Evolutionary conservation across 2,113 vertebrate species (phyloP), one percentile per base, ranked within the genome.

Genomic region (Junco hyemalis): DNA sequence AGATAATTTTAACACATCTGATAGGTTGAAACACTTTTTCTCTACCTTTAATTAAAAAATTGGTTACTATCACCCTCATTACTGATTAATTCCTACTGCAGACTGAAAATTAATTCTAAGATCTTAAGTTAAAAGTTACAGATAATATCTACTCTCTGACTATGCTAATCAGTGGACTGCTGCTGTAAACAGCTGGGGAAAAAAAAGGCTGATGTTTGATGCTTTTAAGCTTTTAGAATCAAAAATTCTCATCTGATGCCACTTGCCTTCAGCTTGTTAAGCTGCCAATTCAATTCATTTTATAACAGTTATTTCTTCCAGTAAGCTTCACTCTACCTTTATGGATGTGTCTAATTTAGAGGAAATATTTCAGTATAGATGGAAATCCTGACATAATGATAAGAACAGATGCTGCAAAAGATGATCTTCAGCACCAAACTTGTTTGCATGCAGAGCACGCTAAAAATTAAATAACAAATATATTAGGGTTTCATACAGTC

Each of bases 241-340:
- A 83, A 59, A 84, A 86, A 78, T 70, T 81, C 48, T 81, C 40
- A 89, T 77, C 50, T 53, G 57, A 84, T 54, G n/a, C 51, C 69
- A 65, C 72, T 95, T 91, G 74, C 78, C 78, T 94, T 90, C 74
- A 81, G 77, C 48, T 82, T 63, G 44, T 83, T 90, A 85, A 83
- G 22, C 35, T 95, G 74, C 61, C 81, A 81, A 21, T 77, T 86
- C 29, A 77, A 50, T 92, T 94, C 64, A 61, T 91, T 81, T 95
- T 94, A 61, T 71, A 93, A 69, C 21, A 79, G 79, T 42, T 77
- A 74, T 81, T 93, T 88, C 83, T 68, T 64, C 53, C 53, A 60
- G 47, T 66, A 95, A 91, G 70, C 47, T 94, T 91, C 60, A 79
- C 72, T 95, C 48, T 86, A 68, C 68, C 31, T 95, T 92, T 88